phyloP scores from a whole-genome alignment of 2,888 invertebrate species.

The Ophion ellenae region DNA sequence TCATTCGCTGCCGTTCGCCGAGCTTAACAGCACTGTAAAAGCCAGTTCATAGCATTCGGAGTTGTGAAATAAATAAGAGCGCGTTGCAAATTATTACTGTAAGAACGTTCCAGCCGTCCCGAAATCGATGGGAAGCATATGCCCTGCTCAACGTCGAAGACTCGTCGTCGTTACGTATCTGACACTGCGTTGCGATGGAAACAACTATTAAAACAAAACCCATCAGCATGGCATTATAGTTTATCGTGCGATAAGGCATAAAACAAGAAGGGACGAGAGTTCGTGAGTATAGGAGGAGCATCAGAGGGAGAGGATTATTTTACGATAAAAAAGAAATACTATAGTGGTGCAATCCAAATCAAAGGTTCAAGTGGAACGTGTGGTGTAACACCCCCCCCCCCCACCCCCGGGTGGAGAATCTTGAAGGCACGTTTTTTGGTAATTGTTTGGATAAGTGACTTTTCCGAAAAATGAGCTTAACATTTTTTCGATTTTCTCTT shows the following conservation, averaged over 20 bases:
- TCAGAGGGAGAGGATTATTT: slow-evolving; percentile 27
- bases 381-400: background rate
- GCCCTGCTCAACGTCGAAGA: slow-evolving; percentile 11
- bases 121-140: slow-evolving; percentile 1
- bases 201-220: slow-evolving; percentile 32
- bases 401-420: too few relatives aligned
- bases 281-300: slow-evolving; percentile 23
- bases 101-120: background rate
- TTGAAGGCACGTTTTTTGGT: too few relatives aligned
- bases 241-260: slow-evolving; percentile 28
- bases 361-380: slow-evolving; percentile 34
- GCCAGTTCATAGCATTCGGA: background rate
- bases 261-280: slow-evolving; percentile 23
- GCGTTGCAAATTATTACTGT: background rate
- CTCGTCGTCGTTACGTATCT: background rate
- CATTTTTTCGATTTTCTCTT: too few relatives aligned
- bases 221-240: slow-evolving; percentile 10
- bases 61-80: background rate
- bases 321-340: slow-evolving; percentile 43
- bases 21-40: background rate
- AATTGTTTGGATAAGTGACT: too few relatives aligned
- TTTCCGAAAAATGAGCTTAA: too few relatives aligned
- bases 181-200: background rate
- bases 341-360: slow-evolving; percentile 45
- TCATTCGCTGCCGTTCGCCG: too few relatives aligned